A percentile compares a stretch with the other conserved stretches of the same genome.
Evolutionary conservation across 2,113 vertebrate species (phyloP).

Genomic region (Monarcha castaneiventris): DNA sequence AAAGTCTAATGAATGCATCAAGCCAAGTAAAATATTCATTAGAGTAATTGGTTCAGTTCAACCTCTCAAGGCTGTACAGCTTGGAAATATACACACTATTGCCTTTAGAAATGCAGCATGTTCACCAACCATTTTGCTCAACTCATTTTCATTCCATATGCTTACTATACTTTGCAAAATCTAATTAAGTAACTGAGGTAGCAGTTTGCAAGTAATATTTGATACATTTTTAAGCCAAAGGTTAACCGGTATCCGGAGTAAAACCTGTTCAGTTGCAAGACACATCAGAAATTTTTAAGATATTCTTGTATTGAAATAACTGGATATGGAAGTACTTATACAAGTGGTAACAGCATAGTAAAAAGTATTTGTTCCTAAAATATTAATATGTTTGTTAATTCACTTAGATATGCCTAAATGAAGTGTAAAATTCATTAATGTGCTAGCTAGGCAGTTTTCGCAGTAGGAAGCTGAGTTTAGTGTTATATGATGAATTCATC

Average conservation of each 20-base stretch:
- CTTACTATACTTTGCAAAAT: constrained; percentile 19
- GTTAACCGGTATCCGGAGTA: not conserved
- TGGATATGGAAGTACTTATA: not conserved
- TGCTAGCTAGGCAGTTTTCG: not conserved
- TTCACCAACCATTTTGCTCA: not conserved
- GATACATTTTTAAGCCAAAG: not conserved
- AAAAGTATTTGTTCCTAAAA: not conserved
- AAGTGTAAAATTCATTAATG: constrained; percentile 18
- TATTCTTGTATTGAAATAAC: not conserved
- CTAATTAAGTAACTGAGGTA: not conserved
- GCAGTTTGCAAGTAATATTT: not conserved
- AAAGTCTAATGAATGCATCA: constrained; percentile 1
- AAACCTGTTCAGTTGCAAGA: not conserved
- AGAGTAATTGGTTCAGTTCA: constrained; percentile 19
- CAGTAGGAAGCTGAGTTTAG: not conserved
- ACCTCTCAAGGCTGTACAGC: not conserved
- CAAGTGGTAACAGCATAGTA: not conserved
- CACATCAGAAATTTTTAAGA: not conserved
- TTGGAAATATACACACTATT: constrained; percentile 6
- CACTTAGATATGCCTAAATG: not conserved
- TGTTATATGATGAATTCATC: not conserved
- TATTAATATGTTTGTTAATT: not conserved
- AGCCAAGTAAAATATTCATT: constrained; percentile 50
- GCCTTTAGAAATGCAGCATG: constrained; percentile 14
- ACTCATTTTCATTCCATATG: constrained; percentile 19